These are phyloP conservation scores for Sebastes elongatus DNA, from an alignment of 2,797 vertebrate genomes.

Conservation along the genomic window DNA sequence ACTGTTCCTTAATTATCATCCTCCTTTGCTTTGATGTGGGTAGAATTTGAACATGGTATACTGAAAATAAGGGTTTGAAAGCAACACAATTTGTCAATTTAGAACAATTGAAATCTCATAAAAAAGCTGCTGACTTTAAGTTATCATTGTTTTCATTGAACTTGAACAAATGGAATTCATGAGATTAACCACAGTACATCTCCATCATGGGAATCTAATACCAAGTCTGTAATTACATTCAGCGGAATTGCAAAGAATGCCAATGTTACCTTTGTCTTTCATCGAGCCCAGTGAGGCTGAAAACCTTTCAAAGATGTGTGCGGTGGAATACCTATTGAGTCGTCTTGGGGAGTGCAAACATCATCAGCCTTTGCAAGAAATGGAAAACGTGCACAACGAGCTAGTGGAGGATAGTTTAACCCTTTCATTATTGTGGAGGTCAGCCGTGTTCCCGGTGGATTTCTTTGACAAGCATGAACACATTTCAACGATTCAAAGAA, in stretches of 20 bases:
- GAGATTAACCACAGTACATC: background rate
- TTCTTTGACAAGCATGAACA: background rate
- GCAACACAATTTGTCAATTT: background rate
- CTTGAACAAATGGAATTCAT: constrained; percentile 5
- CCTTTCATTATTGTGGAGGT: constrained; percentile 3
- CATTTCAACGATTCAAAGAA: background rate
- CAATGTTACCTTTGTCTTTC: constrained; percentile 26
- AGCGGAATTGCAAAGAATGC: constrained; percentile 14
- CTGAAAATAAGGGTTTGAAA: background rate
- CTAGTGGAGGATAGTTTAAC: background rate
- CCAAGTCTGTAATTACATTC: constrained; percentile 11
- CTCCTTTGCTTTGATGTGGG: background rate
- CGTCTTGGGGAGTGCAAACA: constrained; percentile 17
- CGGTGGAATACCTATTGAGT: constrained; percentile 5
- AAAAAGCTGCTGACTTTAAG: background rate
- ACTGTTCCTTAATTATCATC: too few species aligned
- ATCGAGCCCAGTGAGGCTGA: background rate
- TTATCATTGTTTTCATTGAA: constrained; percentile 8
- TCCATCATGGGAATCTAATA: background rate
- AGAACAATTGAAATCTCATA: background rate
- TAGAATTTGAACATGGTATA: background rate
- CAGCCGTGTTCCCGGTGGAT: background rate
- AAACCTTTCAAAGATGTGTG: background rate
- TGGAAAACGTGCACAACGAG: constrained; percentile 8
- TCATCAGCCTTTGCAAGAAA: constrained; percentile 8